phyloP scores from a whole-genome alignment of 2,797 vertebrate genomes.

The Anableps anableps region DNA sequence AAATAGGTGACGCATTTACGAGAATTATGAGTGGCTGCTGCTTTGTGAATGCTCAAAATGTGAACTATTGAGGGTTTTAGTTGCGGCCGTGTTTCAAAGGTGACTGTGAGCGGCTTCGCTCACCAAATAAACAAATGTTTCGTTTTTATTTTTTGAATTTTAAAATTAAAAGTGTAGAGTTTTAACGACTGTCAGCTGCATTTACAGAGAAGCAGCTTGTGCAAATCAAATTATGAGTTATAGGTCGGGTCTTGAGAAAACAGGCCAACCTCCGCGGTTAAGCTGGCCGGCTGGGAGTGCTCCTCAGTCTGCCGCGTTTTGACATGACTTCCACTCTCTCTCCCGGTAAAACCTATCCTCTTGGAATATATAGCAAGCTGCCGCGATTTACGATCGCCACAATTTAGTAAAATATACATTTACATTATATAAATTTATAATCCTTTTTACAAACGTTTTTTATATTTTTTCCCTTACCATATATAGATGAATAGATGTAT shows the following conservation, averaged over 20 bases:
- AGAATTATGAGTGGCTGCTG: not conserved
- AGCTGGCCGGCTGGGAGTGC: constrained; percentile 63
- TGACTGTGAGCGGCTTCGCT: not conserved
- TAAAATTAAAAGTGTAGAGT: constrained; percentile 37
- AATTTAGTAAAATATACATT: not conserved
- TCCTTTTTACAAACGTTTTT: not conserved
- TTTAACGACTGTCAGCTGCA: constrained; percentile 36
- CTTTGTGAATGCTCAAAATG: constrained; percentile 5
- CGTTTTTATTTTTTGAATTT: not conserved
- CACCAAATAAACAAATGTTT: constrained; percentile 1
- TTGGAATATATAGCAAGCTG: not conserved
- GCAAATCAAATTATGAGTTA: constrained; percentile 46
- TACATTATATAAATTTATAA: too few species aligned
- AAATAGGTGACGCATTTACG: constrained; percentile 12
- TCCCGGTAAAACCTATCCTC: not conserved
- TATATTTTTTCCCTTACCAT: too few species aligned
- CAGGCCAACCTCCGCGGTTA: constrained; percentile 52
- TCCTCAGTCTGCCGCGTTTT: constrained; percentile 38
- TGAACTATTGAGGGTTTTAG: not conserved
- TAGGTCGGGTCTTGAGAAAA: constrained; percentile 32
- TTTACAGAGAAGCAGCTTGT: constrained; percentile 29
- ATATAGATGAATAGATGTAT: not conserved
- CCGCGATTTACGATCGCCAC: not conserved
- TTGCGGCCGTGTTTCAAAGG: not conserved
- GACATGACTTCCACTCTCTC: constrained; percentile 14